These are phyloP conservation scores for Ostrea denselamellosa DNA, from an alignment of 1,140 invertebrate species.

Conservation along the genomic window DNA sequence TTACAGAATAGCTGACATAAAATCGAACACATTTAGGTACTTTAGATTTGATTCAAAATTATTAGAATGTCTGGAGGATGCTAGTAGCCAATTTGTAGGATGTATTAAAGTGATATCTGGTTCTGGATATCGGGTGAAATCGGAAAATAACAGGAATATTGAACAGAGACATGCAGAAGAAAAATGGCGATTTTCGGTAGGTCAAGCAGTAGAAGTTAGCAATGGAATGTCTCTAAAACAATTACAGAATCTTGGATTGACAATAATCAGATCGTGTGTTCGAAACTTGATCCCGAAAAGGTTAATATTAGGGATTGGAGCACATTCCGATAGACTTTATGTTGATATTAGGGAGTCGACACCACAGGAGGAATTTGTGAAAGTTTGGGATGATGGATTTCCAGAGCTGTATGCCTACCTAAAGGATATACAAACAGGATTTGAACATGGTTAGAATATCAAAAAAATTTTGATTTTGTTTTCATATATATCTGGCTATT, in stretches of 20 bases:
- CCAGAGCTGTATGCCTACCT: slow-evolving; percentile 8
- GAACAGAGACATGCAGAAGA: slow-evolving; percentile 56
- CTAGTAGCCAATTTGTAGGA: slow-evolving; percentile 38
- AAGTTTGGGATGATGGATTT: slow-evolving; percentile 51
- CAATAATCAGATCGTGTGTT: slow-evolving; percentile 50
- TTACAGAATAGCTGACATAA: slow-evolving; percentile 54
- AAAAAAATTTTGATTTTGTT: no score
- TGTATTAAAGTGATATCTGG: slow-evolving; percentile 41
- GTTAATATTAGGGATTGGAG: slow-evolving; percentile 50
- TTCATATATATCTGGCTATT: no score
- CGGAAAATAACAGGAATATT: slow-evolving; percentile 54
- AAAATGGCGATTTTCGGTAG: slow-evolving; percentile 46
- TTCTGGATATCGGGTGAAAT: slow-evolving; percentile 51
- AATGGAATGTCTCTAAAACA: neutral
- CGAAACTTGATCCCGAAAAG: slow-evolving; percentile 21
- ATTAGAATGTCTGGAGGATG: slow-evolving; percentile 55
- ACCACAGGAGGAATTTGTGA: slow-evolving; percentile 28
- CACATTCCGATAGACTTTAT: slow-evolving; percentile 50
- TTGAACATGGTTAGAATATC: neutral
- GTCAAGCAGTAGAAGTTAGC: slow-evolving; percentile 56
- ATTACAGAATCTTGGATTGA: slow-evolving; percentile 45
- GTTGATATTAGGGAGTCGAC: slow-evolving; percentile 49
- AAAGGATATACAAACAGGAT: neutral
- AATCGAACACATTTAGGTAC: slow-evolving; percentile 45
- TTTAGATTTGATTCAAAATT: slow-evolving; percentile 54